Conservation (phyloP, 1,140 invertebrate genomes). For the Papilio aristodemus region DNA sequence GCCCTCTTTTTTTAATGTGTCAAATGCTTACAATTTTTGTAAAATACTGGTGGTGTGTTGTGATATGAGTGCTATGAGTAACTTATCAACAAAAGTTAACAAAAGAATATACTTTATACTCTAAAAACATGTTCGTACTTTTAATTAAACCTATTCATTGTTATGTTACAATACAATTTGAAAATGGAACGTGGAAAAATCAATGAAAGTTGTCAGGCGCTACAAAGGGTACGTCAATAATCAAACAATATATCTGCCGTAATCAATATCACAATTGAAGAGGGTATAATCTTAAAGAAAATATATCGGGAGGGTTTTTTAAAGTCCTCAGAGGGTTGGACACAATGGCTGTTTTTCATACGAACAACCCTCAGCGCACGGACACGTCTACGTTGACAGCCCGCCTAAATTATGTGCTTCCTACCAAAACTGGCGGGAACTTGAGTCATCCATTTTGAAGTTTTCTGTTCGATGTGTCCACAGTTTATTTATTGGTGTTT, state of each 20-base stretch:
- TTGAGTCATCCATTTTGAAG: conserved; percentile 51
- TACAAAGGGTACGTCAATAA: conserved; percentile 54
- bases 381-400: conserved; percentile 50
- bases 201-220: conserved; percentile 39
- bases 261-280: conserved; percentile 63
- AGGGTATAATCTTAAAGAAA: conserved; percentile 66
- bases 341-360: conserved; percentile 69
- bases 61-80: too few relatives aligned
- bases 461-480: conserved; percentile 38
- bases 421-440: conserved; percentile 48
- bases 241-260: conserved; percentile 54
- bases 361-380: conserved; percentile 44
- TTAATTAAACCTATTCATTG: conserved; percentile 16
- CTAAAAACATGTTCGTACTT: neutral
- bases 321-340: conserved; percentile 62
- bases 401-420: conserved; percentile 59
- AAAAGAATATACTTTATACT: too few relatives aligned
- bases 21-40: too few relatives aligned
- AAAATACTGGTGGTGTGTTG: too few relatives aligned
- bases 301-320: conserved; percentile 52
- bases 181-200: conserved; percentile 28
- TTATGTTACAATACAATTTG: conserved; percentile 17
- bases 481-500: conserved; percentile 49
- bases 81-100: too few relatives aligned
- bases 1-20: too few relatives aligned